Base-by-base conservation (phyloP, 2,888 invertebrate species). In the Galeruca laticollis region DNA sequence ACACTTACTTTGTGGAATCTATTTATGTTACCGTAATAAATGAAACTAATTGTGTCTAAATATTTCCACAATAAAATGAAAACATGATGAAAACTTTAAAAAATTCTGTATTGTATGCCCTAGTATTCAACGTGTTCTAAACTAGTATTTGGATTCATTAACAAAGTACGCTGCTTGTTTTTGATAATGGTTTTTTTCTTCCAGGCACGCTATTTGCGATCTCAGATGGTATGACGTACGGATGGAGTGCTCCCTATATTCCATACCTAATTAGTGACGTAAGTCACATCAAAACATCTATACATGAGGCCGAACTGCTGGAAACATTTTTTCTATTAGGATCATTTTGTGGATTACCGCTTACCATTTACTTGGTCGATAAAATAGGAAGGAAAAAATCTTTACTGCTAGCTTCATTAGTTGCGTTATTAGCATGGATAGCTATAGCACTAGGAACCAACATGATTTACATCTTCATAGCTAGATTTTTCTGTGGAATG, bases 221-320 rank as follows among this genome's bases (percentile, higher is more conserved):
- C 61, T 83, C 84, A 10, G 85, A 86, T 80, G 86, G 86, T 43
- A 85, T 86, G 82, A 82, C 83, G 65, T 85, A 84, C 56, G 85
- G 84, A 20, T 86, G 86, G 86, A 83, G 85, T 18, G 83, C 85
- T 3, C 85, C 86, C 4, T 80, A 83, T 49, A 80, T 84, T 4
- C 86, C 85, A 0, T 78, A 83, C 43, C 76, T 86, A 3, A 74
- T 81, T 65, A 73, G 76, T 20, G 74, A 76, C 1, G 76, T 80
- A 43, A 77, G 80, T 10, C 85, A 85, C 13, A 82, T 85, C 8
- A 67, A 74, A 60, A 83, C 84, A 21, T 80, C 79, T 31, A 8
- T 79, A 80, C 60, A 62, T 31, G 71, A 74, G 66, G 80, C 76
- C 5, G 79, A 77, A 73, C 78, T 76, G 74, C 62, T 82, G 57